Base-by-base conservation (phyloP, 2,113 vertebrate species). In the Myotis davidii region DNA sequence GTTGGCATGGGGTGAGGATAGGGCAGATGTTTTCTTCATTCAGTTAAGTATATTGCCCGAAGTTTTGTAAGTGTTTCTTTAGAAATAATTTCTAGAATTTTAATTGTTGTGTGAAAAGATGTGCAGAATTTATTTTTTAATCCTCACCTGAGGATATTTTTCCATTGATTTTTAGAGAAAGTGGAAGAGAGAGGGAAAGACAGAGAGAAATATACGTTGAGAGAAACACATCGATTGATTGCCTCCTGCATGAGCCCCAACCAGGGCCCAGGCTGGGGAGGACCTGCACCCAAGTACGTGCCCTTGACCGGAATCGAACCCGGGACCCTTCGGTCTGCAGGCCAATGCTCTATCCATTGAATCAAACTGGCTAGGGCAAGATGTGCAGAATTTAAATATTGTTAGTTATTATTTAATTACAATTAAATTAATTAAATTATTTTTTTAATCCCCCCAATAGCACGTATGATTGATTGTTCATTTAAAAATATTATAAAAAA, bases 1-100 rank as follows among this genome's bases (percentile, higher is more conserved):
- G 54, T 65, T 83, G 48, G 32, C 73, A 20, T 32, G 29, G 37
- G 61, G 3, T 90, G n/a, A 90, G 37, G 64, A 5, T 5, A 56
- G 37, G 23, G 67, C 45, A 73, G 9, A 56, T 56, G 23, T 74
- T 82, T 73, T 32, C 79, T 94, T 88, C 20, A 18, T 76, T 56
- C n/a, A 64, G 25, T 29, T 29, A 18, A 74, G 25, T 37, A 16
- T 48, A 14, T 76, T 82, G 18, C 42, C 59, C 23, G 48, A 82
- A 52, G 20, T 70, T 88, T 88, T 64, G 27, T 70, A 34, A 76
- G 21, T 61, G 18, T 88, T 76, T 77, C 39, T 88, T 77, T 50
- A 82, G 72, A 56, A 91, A 32, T 13, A 91, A 74, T 32, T 87
- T 82, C 48, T 87, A 59, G 59, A 50, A 82, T 82, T 88, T 91